phyloP scores from a whole-genome alignment of 2,113 vertebrate species.

The Eira barbara region DNA sequence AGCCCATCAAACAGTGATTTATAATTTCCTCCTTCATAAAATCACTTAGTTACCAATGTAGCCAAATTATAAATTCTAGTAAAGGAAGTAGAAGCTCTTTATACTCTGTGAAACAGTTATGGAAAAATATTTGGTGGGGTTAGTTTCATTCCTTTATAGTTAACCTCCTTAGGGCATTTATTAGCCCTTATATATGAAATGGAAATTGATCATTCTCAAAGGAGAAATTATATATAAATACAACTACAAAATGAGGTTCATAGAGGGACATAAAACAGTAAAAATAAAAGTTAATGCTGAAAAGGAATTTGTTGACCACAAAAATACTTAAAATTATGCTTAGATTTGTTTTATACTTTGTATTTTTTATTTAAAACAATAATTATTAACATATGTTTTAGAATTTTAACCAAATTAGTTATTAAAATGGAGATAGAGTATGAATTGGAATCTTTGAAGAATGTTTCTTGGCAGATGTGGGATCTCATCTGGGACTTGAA shows the following conservation, averaged over 20 bases:
- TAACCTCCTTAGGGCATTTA: neutral
- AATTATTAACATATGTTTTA: neutral
- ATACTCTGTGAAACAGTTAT: conserved; percentile 20
- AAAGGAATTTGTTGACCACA: neutral
- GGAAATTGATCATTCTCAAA: neutral
- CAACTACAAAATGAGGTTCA: neutral
- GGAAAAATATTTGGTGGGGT: conserved; percentile 10
- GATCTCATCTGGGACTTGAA: neutral
- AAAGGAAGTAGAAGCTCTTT: conserved; percentile 42
- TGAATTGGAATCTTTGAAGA: neutral
- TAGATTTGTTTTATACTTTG: neutral
- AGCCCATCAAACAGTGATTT: neutral
- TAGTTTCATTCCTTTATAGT: conserved; percentile 11
- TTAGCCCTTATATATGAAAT: neutral
- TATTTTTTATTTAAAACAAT: conserved; percentile 25
- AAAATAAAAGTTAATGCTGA: neutral
- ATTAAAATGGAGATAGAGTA: neutral
- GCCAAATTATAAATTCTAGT: conserved; percentile 38
- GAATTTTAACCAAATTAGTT: conserved; percentile 2
- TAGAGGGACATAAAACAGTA: neutral
- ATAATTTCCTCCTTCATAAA: conserved; percentile 46
- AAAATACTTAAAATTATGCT: neutral
- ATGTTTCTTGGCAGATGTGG: neutral
- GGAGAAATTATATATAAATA: neutral
- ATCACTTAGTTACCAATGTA: conserved; percentile 32